phyloP scores from a whole-genome alignment of 2,888 invertebrate species.

The Zootermopsis nevadensis region DNA sequence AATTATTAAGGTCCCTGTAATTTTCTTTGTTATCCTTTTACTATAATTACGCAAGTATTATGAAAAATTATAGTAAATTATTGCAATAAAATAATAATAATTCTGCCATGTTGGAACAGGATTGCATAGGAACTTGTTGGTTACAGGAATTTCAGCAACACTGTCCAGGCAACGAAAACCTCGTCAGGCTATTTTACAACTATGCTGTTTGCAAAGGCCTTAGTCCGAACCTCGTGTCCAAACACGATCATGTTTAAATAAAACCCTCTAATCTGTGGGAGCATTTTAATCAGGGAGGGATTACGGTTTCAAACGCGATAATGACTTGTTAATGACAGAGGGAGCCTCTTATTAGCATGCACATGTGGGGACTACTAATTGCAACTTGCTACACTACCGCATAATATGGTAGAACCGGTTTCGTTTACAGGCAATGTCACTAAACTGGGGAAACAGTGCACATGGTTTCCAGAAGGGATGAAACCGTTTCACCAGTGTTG shows the following conservation, averaged over 20 bases:
- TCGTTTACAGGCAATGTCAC: neutral
- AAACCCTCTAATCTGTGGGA: constrained; percentile 38
- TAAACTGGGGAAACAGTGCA: neutral
- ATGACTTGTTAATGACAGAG: constrained; percentile 46
- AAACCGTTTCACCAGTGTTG: no score
- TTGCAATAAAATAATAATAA: no score
- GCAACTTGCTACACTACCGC: neutral
- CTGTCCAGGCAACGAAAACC: no score
- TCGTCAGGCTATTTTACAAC: no score
- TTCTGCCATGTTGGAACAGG: no score
- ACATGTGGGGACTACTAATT: constrained; percentile 38
- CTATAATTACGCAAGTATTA: no score
- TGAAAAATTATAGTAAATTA: no score
- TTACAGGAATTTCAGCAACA: no score
- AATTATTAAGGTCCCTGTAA: no score
- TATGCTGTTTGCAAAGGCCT: neutral
- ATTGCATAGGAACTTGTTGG: no score
- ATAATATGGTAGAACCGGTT: neutral
- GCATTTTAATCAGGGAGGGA: constrained; percentile 45
- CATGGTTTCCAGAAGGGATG: neutral
- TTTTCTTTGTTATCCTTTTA: no score
- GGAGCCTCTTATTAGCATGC: constrained; percentile 26
- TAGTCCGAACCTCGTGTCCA: neutral
- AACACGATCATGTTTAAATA: constrained; percentile 39
- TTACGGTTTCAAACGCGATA: constrained; percentile 42